Evolutionary conservation across 2,113 vertebrate species (phyloP).

Genomic region (Macaca mulatta): DNA sequence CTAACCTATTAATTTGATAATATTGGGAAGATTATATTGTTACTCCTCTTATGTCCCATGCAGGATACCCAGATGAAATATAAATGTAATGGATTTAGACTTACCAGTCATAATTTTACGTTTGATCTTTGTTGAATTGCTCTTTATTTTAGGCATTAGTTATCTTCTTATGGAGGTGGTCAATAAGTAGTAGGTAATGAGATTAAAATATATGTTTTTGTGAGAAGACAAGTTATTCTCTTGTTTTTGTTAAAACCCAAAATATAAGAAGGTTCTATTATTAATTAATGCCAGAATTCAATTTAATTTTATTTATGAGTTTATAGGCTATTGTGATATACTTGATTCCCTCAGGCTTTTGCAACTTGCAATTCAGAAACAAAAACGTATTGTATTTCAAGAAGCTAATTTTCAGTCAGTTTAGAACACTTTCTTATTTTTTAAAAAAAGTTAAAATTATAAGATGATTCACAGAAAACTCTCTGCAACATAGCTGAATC

Average conservation of each 20-base stretch:
- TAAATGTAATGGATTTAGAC: neutral
- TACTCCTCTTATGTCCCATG: neutral
- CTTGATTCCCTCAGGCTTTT: slow-evolving; percentile 13
- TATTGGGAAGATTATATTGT: neutral
- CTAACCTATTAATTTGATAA: slow-evolving; percentile 17
- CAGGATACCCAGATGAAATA: slow-evolving; percentile 35
- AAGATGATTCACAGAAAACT: slow-evolving; percentile 38
- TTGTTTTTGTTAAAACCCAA: slow-evolving; percentile 54
- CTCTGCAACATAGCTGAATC: neutral
- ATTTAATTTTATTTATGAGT: neutral
- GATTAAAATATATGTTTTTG: slow-evolving; percentile 15
- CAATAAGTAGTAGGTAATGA: neutral
- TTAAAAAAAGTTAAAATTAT: slow-evolving; percentile 5
- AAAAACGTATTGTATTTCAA: neutral
- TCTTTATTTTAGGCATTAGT: slow-evolving; percentile 18
- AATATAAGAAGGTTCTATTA: neutral
- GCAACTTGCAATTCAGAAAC: slow-evolving; percentile 26
- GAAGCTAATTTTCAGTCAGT: slow-evolving; percentile 48
- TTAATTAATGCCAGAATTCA: neutral
- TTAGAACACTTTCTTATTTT: slow-evolving; percentile 11
- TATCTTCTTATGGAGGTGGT: neutral
- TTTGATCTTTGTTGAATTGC: neutral
- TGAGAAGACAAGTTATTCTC: neutral
- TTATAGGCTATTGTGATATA: slow-evolving; percentile 10
- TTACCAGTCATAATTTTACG: neutral